Evolutionary conservation across 2,888 invertebrate genomes (phyloP).

Genomic region (Heliconius ethilla): DNA sequence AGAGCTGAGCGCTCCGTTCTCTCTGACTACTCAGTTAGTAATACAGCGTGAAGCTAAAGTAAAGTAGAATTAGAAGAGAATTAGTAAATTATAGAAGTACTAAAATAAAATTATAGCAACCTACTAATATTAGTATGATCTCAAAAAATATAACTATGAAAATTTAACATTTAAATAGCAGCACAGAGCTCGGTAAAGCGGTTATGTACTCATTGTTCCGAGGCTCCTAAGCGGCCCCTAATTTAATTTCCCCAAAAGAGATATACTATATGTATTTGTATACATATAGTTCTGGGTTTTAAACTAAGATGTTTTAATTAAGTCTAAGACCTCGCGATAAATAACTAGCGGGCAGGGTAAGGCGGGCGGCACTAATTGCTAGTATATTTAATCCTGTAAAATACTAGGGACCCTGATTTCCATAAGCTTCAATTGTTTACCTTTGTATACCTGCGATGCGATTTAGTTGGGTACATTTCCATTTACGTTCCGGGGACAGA

Average conservation of each 20-base stretch:
- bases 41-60: no score
- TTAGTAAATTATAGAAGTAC: no score
- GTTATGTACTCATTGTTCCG: constrained; percentile 1
- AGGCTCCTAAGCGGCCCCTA: constrained; percentile 39
- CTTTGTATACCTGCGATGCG: constrained; percentile 67
- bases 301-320: constrained; percentile 81
- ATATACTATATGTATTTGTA: constrained; percentile 43
- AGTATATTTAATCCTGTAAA: constrained; percentile 80
- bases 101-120: neutral
- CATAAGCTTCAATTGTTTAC: constrained; percentile 80
- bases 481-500: constrained; percentile 66
- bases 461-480: constrained; percentile 73
- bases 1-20: no score
- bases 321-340: constrained; percentile 78
- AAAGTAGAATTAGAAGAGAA: no score
- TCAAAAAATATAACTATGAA: neutral
- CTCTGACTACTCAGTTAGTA: no score
- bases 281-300: constrained; percentile 62
- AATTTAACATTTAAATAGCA: constrained; percentile 10
- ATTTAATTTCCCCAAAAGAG: constrained; percentile 68
- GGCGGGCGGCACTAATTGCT: constrained; percentile 76
- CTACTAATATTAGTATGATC: neutral
- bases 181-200: constrained; percentile 3
- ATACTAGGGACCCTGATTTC: constrained; percentile 77
- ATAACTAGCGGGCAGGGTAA: constrained; percentile 68